Percentiles rank a stretch among this genome's conserved stretches.
Conservation (phyloP, 2,797 vertebrate genomes). For the Pteropus rufus region DNA sequence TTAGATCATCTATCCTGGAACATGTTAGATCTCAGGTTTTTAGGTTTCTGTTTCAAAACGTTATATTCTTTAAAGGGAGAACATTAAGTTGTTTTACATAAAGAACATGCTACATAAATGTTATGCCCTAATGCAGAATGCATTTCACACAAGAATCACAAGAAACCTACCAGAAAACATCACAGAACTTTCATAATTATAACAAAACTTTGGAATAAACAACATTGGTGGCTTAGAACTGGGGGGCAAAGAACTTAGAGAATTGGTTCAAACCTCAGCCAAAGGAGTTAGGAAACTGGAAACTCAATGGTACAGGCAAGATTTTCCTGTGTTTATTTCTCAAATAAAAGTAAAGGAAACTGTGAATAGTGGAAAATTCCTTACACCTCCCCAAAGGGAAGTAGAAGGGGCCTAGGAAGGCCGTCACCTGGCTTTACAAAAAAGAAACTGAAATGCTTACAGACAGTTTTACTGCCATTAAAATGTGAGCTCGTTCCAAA, state of each 20-base stretch:
- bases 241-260: not conserved
- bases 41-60: slow-evolving; percentile 7
- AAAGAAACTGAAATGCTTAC: not conserved
- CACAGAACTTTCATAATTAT: not conserved
- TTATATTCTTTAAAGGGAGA: not conserved
- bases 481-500: not conserved
- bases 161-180: not conserved
- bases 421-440: not conserved
- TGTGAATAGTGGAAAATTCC: not conserved
- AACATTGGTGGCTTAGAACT: not conserved
- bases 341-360: slow-evolving; percentile 28
- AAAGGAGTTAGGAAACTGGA: not conserved
- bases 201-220: not conserved
- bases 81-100: not conserved
- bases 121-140: not conserved
- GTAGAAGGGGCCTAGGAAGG: not conserved
- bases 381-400: not conserved
- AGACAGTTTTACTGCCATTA: not conserved
- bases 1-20: not conserved
- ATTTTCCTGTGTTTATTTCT: slow-evolving; percentile 40
- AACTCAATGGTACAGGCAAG: not conserved
- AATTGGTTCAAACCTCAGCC: not conserved
- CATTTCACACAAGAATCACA: not conserved
- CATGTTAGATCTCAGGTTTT: not conserved
- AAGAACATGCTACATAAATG: not conserved